Conservation (phyloP, 1,140 invertebrate genomes). For the Sinonovacula constricta region DNA sequence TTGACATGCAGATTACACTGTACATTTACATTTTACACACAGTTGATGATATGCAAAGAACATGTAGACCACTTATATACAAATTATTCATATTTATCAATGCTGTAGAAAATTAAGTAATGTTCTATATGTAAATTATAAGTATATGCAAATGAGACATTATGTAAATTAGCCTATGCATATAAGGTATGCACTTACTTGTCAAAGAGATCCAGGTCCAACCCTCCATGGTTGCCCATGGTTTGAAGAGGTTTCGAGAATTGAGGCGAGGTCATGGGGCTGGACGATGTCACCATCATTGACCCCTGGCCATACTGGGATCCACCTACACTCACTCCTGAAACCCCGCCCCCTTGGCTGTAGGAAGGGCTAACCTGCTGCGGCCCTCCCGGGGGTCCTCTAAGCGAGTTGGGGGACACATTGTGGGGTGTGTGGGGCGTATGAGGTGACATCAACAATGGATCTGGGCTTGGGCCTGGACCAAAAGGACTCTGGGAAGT, state of each 20-base stretch:
- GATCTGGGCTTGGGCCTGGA: slow-evolving; percentile 75
- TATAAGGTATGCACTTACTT: slow-evolving; percentile 7
- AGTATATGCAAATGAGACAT: too few relatives aligned
- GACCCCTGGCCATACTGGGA: background rate
- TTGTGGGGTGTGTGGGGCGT: too few relatives aligned
- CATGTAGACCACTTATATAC: too few relatives aligned
- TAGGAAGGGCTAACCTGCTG: slow-evolving; percentile 69
- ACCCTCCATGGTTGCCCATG: slow-evolving; percentile 29
- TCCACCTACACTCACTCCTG: too few relatives aligned
- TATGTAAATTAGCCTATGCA: too few relatives aligned
- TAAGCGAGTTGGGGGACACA: slow-evolving; percentile 64
- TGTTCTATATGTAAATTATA: too few relatives aligned
- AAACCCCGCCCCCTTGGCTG: slow-evolving; percentile 53
- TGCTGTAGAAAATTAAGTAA: too few relatives aligned
- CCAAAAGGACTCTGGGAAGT: slow-evolving; percentile 72
- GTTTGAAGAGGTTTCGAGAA: slow-evolving; percentile 26
- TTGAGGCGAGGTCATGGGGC: slow-evolving; percentile 25
- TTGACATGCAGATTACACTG: too few relatives aligned
- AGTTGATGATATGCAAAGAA: too few relatives aligned
- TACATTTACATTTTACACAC: too few relatives aligned
- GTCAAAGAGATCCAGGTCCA: slow-evolving; percentile 59
- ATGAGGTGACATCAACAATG: slow-evolving; percentile 84
- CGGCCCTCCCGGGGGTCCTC: slow-evolving; percentile 80
- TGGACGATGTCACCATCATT: slow-evolving; percentile 3
- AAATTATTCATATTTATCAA: too few relatives aligned